phyloP scores from a whole-genome alignment of 2,888 invertebrate species.

The Ophion obscuratus region DNA sequence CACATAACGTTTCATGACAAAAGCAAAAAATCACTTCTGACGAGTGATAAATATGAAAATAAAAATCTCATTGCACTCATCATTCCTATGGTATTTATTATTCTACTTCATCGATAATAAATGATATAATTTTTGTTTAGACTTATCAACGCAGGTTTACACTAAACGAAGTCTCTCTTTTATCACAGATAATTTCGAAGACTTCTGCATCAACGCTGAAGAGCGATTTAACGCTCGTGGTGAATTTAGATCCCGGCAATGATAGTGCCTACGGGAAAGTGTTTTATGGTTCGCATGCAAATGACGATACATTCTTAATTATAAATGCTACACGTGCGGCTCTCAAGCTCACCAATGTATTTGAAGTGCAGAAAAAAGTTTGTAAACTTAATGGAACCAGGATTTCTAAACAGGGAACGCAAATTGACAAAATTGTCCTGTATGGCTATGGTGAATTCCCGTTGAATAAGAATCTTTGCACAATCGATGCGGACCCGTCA shows the following conservation, averaged over 20 bases:
- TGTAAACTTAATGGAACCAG: constrained; percentile 37
- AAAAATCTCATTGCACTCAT: no score
- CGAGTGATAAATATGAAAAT: no score
- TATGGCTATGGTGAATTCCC: constrained; percentile 50
- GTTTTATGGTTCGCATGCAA: constrained; percentile 65
- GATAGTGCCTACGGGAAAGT: constrained; percentile 69
- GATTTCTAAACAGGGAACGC: constrained; percentile 31
- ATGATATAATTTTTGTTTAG: no score
- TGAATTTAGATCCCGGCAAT: constrained; percentile 64
- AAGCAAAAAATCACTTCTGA: no score
- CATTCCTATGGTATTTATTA: no score
- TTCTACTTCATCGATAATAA: no score
- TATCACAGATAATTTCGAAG: constrained; percentile 50
- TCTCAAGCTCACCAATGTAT: constrained; percentile 59
- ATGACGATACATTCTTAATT: constrained; percentile 54
- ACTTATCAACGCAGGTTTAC: not conserved
- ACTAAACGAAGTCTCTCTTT: constrained; percentile 12
- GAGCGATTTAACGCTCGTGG: constrained; percentile 65
- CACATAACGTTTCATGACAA: no score
- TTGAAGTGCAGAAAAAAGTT: constrained; percentile 26
- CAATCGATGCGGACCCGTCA: constrained; percentile 11
- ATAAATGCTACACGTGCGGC: constrained; percentile 42
- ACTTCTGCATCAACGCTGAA: constrained; percentile 64
- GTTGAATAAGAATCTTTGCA: constrained; percentile 55
- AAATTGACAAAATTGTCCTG: constrained; percentile 59